Evolutionary conservation across 2,888 invertebrate genomes (phyloP).

Genomic region (Acrobasis consociella): DNA sequence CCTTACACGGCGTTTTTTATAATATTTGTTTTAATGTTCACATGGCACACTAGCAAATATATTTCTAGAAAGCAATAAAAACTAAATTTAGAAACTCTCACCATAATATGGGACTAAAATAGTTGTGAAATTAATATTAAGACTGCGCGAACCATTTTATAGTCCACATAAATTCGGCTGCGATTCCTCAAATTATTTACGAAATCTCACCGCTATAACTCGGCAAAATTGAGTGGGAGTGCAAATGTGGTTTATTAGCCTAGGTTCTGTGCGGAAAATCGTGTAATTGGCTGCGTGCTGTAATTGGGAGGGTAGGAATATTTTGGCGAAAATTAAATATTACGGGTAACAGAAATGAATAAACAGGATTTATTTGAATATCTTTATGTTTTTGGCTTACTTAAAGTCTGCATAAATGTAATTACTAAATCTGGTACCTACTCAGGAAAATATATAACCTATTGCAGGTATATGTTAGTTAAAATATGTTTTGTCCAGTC

Average conservation of each 20-base stretch:
- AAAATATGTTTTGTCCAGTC: too few species aligned
- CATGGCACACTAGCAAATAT: neutral
- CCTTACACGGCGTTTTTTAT: too few species aligned
- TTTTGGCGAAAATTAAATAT: constrained; percentile 11
- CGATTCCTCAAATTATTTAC: constrained; percentile 48
- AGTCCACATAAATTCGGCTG: constrained; percentile 41
- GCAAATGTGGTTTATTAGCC: constrained; percentile 23
- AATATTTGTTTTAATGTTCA: too few species aligned
- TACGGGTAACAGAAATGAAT: constrained; percentile 12
- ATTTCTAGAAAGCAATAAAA: neutral
- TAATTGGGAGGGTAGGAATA: constrained; percentile 16
- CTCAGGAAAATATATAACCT: too few species aligned
- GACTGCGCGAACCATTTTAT: constrained; percentile 39
- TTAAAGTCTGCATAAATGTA: too few species aligned
- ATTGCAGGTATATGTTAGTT: too few species aligned
- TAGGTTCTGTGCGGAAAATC: constrained; percentile 18
- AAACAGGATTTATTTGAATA: constrained; percentile 3
- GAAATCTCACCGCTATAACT: constrained; percentile 38
- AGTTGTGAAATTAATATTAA: constrained; percentile 38
- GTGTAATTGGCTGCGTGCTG: constrained; percentile 16
- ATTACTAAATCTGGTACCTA: too few species aligned
- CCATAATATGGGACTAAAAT: constrained; percentile 9
- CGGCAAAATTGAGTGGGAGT: constrained; percentile 21
- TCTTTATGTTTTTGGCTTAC: neutral
- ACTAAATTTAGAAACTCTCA: neutral